Conservation (phyloP, 2,113 vertebrate species). For the Petroica traversi region DNA sequence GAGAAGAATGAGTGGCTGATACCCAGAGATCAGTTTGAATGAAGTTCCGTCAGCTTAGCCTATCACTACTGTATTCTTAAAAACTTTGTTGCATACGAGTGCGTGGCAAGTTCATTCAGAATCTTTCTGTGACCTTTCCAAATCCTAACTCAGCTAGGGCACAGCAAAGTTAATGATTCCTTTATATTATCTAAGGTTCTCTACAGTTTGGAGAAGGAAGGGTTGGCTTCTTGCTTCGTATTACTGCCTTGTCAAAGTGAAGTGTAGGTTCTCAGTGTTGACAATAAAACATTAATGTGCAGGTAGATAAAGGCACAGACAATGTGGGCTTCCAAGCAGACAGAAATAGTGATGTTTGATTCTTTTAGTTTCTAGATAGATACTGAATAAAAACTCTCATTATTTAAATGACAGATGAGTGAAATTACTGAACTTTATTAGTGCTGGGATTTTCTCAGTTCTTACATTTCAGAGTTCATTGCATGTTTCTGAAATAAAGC, state of each 20-base stretch:
- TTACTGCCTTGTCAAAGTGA: neutral
- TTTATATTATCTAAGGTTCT: neutral
- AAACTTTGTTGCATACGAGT: neutral
- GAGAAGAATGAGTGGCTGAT: neutral
- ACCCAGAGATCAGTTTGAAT: neutral
- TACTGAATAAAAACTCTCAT: neutral
- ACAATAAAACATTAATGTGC: neutral
- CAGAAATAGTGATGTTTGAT: neutral
- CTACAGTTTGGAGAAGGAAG: neutral
- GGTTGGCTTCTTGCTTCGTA: neutral
- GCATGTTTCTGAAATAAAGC: neutral
- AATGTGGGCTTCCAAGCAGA: neutral
- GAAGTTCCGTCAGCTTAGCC: neutral
- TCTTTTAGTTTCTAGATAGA: neutral
- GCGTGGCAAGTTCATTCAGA: neutral
- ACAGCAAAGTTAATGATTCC: neutral
- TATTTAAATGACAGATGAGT: neutral
- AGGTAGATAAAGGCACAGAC: neutral
- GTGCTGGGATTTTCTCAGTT: neutral
- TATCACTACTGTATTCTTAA: neutral
- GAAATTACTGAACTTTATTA: neutral
- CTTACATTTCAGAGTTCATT: neutral
- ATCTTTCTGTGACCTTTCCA: neutral
- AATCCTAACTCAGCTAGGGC: neutral
- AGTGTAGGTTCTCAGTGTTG: neutral